Evolutionary conservation across 2,113 vertebrate genomes (phyloP), one percentile per base, ranked within the genome.

Genomic region (Platycercus adscitus): DNA sequence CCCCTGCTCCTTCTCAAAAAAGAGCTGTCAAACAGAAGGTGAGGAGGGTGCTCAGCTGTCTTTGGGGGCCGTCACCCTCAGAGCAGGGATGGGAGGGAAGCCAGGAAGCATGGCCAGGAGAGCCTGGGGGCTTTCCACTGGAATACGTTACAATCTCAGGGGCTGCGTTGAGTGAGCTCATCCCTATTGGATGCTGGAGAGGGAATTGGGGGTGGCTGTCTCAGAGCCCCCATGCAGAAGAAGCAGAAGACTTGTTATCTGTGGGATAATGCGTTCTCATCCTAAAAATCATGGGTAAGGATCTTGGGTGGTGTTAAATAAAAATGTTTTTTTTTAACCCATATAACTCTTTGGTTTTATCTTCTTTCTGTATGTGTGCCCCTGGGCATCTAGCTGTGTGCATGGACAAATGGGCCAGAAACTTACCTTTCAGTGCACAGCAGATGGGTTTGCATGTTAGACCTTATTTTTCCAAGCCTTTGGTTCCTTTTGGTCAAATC

Each of bases 121-220:
- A 35, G 13, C n/a, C 11, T 0, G 0, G 12, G 25, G 58, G 20
- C 11, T 33, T 77, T 71, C 39, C 3, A 0, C 39, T 24, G 23
- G 52, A 53, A 28, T 6, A 6, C 0, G 6, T 35, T 39, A 39
- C 39, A 39, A 39, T 39, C 33, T 53, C 6, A 2, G 26, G 25
- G 65, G 16, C 31, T 25, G 10, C 10, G 7, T 43, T 20, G 19
- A 1, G 12, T 14, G 5, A 17, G 26, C 26, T 68, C 15, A 17
- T 28, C 29, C 37, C 37, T n/a, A 20, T 13, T 20, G 61, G 39
- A 37, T 70, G 41, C 35, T 1, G 6, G 5, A 5, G 20, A 39
- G 28, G 12, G 14, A 18, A 17, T 11, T 2, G 33, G 5, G 6
- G 9, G 13, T 5, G 7, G 28, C 60, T 50, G 53, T n/a, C 39